A percentile compares a stretch with the other conserved stretches of the same genome.
Conservation (phyloP, 2,113 vertebrate species). For the Monarcha castaneiventris region DNA sequence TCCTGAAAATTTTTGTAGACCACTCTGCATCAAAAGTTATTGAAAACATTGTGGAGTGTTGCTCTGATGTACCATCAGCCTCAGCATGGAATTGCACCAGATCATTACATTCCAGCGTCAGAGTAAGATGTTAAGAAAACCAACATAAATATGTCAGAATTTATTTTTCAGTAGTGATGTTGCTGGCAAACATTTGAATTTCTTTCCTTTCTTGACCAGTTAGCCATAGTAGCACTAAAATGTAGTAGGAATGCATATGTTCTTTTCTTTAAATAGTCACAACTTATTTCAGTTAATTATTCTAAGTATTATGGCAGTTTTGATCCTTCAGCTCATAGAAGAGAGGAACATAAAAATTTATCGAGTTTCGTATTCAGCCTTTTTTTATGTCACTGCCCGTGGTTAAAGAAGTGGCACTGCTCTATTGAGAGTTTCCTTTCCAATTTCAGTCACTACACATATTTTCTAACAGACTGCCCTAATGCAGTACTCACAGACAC, state of each 20-base stretch:
- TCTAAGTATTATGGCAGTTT: background rate
- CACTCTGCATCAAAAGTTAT: background rate
- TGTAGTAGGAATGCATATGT: background rate
- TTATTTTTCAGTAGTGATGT: background rate
- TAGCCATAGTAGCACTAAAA: background rate
- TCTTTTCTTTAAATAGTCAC: background rate
- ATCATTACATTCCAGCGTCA: background rate
- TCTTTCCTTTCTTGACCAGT: background rate
- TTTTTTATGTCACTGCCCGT: background rate
- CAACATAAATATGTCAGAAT: background rate
- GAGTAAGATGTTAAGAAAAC: background rate
- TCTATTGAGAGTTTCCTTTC: background rate
- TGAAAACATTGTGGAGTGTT: background rate
- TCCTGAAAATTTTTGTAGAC: background rate
- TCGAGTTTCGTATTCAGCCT: background rate
- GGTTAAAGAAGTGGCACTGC: background rate
- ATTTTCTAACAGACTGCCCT: slow-evolving; percentile 14
- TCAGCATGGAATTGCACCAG: background rate
- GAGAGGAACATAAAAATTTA: background rate
- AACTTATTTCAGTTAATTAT: background rate
- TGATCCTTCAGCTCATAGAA: background rate
- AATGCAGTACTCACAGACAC: background rate
- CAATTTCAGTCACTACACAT: slow-evolving; percentile 7
- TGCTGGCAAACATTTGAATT: background rate
- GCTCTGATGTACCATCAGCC: background rate